phyloP scores from a whole-genome alignment of 2,113 vertebrate genomes.

The Phodopus roborovskii region DNA sequence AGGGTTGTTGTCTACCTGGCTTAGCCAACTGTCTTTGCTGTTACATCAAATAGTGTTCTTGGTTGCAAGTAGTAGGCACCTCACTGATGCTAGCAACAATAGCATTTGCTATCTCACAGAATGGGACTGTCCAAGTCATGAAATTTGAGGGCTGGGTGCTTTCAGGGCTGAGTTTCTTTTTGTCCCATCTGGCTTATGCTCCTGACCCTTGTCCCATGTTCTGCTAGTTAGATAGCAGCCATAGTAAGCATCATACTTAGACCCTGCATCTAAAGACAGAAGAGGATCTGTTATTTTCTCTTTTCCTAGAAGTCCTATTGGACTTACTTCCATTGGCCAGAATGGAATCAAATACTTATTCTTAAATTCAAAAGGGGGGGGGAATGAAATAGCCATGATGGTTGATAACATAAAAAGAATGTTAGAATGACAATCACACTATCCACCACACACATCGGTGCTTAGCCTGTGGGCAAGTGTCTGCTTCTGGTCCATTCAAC shows the following conservation, averaged over 20 bases:
- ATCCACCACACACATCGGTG: background rate
- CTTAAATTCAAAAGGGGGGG: background rate
- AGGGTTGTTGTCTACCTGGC: background rate
- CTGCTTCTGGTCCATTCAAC: background rate
- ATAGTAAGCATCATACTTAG: fast-evolving
- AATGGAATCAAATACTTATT: background rate
- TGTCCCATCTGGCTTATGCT: background rate
- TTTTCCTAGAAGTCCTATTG: background rate
- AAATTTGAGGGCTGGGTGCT: background rate
- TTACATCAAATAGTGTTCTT: background rate
- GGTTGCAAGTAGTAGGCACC: background rate
- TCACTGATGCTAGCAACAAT: background rate
- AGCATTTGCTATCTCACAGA: background rate
- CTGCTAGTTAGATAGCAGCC: background rate
- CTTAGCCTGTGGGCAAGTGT: background rate
- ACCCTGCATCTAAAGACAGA: background rate
- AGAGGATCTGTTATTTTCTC: background rate
- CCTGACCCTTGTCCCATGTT: background rate
- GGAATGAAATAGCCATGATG: background rate
- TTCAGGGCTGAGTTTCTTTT: background rate
- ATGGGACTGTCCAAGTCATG: too few species aligned
- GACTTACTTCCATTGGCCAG: background rate
- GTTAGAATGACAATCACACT: background rate
- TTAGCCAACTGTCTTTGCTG: background rate
- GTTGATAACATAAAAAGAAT: background rate